Evolutionary conservation across 2,113 vertebrate species (phyloP), one percentile per base, ranked within the genome.

Genomic region (Cyanoderma ruficeps): DNA sequence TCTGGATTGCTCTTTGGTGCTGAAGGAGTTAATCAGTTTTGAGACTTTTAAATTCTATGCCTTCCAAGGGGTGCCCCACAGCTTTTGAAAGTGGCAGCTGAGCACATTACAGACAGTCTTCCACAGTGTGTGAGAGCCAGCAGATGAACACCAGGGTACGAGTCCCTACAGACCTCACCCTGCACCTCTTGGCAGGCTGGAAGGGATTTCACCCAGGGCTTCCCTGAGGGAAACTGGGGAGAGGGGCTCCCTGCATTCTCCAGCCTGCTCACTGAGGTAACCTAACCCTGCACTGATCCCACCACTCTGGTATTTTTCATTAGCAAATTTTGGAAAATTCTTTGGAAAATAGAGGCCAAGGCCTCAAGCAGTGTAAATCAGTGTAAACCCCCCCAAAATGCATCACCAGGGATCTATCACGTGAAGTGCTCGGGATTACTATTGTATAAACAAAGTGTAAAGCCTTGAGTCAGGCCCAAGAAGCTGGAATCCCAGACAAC

Each of bases 381-480:
- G 68, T 6, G 50, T 52, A 86, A 91, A 3, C 47, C 63, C 74
- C 68, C 53, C 44, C 6, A 22, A 96, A 90, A 93, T 41, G 10
- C 24, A 92, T 81, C 72, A 67, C 83, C 3, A 4, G 93, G 93
- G 89, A 94, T 89, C 71, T 75, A 55, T 77, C 93, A 95, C 31
- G 11, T 92, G 94, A 93, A 90, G 88, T 78, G 68, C 90, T 89
- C 0, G 0, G 86, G 69, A 90, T 97, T 93, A 89, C 85, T 94
- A 30, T 88, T 92, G 53, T 89, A 97, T 92, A 96, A 97, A 96
- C 88, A 96, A 87, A 93, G 90, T 39, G 60, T 56, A 90, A 90
- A 94, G 53, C 56, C 71, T 86, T 92, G 92, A 82, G 86, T 30
- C 77, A 71, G 72, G 37, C 86, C 80, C 92, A 90, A 81, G 83